Conservation (phyloP, 2,113 vertebrate species). For the Myrmecophaga tridactyla region DNA sequence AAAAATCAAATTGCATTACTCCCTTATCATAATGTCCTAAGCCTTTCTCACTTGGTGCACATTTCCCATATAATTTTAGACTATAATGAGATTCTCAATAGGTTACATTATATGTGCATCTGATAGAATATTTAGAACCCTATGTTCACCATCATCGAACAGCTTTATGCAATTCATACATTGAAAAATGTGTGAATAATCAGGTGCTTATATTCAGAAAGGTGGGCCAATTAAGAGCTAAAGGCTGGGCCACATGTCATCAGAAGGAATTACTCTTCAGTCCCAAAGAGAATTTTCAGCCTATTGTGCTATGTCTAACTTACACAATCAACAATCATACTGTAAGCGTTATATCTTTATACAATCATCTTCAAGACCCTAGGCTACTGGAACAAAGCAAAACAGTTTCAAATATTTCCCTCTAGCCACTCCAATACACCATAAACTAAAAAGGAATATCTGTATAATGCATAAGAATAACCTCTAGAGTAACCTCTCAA, state of each 20-base stretch:
- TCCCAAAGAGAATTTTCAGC: background rate
- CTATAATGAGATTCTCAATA: slow-evolving; percentile 4
- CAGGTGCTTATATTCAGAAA: background rate
- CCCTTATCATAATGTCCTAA: background rate
- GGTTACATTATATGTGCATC: background rate
- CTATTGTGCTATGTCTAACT: background rate
- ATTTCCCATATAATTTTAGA: slow-evolving; percentile 41
- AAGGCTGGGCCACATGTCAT: background rate
- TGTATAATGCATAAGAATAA: too few relatives aligned
- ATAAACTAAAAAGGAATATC: too few relatives aligned
- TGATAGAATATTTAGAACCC: slow-evolving; percentile 44
- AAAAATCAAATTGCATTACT: slow-evolving; percentile 7
- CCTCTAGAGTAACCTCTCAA: too few relatives aligned
- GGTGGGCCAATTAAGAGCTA: background rate
- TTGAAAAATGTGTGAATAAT: slow-evolving; percentile 31
- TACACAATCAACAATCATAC: too few relatives aligned
- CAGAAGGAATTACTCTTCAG: background rate
- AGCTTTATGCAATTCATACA: slow-evolving; percentile 34
- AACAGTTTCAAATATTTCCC: too few relatives aligned
- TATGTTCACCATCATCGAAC: slow-evolving; percentile 45
- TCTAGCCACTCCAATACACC: too few relatives aligned
- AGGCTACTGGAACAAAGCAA: too few relatives aligned
- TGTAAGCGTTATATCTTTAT: too few relatives aligned
- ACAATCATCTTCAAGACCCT: too few relatives aligned
- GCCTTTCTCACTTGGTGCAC: background rate